phyloP scores from a whole-genome alignment of 2,888 invertebrate species.

The Harpalus rufipes region DNA sequence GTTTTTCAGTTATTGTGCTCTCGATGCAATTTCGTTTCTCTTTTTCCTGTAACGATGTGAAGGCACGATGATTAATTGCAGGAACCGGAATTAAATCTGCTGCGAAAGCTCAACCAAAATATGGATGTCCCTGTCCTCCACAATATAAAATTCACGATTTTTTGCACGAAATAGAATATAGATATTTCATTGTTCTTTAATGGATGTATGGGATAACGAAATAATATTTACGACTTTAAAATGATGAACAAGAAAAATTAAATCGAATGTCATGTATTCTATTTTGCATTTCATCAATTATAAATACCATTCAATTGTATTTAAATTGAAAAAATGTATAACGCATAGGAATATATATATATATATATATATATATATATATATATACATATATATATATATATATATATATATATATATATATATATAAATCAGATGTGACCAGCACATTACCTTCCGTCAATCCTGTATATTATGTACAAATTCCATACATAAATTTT shows the following conservation, averaged over 20 bases:
- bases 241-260: background rate
- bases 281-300: background rate
- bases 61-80: slow-evolving; percentile 44
- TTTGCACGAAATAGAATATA: background rate
- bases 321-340: no score
- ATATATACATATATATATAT: no score
- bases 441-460: no score
- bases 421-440: no score
- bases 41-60: slow-evolving; percentile 42
- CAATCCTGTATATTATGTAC: no score
- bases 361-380: no score
- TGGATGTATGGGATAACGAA: background rate
- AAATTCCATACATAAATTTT: no score
- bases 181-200: background rate
- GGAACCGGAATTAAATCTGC: slow-evolving; percentile 33
- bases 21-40: slow-evolving; percentile 49
- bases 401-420: no score
- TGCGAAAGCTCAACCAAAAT: slow-evolving; percentile 24
- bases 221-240: background rate
- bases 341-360: no score
- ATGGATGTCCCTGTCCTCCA: slow-evolving; percentile 4
- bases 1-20: slow-evolving; percentile 49
- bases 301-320: no score
- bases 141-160: background rate
- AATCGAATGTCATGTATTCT: background rate